These are phyloP conservation scores for Colletes latitarsis DNA, from an alignment of 1,140 invertebrate genomes.

Conservation along the genomic window DNA sequence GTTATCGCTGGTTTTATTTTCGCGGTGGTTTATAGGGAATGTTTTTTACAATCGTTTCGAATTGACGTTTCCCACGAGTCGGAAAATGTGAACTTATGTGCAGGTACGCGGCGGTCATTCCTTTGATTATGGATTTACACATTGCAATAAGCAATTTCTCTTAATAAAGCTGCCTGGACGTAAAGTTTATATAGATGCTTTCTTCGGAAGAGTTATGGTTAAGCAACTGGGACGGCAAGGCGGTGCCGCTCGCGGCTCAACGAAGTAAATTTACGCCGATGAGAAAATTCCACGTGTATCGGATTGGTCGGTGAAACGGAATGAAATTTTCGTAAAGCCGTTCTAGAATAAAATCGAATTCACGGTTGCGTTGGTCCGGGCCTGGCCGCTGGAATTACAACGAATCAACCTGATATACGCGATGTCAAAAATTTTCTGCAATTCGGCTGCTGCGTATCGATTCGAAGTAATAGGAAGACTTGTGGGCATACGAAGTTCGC, in stretches of 20 bases:
- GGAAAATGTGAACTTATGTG: conserved; percentile 10
- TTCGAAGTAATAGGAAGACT: conserved; percentile 26
- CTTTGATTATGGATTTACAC: conserved; percentile 46
- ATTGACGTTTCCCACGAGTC: conserved; percentile 2
- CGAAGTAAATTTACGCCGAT: conserved; percentile 66
- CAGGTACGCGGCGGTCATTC: neutral
- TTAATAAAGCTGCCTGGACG: conserved; percentile 46
- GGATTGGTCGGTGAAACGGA: conserved; percentile 41
- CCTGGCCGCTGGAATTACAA: conserved; percentile 9
- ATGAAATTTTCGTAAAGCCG: conserved; percentile 57
- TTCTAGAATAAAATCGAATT: conserved; percentile 38
- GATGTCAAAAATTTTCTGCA: conserved; percentile 25
- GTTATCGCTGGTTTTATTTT: neutral
- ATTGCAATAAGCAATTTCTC: conserved; percentile 53
- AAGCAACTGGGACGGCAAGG: conserved; percentile 24
- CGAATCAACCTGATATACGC: conserved; percentile 30
- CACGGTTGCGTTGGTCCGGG: conserved; percentile 4
- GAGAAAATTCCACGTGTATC: conserved; percentile 61
- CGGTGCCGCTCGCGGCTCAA: conserved; percentile 21
- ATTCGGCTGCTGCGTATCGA: conserved; percentile 7
- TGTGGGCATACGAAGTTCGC: neutral
- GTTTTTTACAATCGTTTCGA: neutral
- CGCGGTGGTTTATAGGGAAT: neutral
- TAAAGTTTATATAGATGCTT: conserved; percentile 49
- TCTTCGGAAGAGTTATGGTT: conserved; percentile 53